These are phyloP conservation scores for Hippoglossus hippoglossus DNA, from an alignment of 2,797 vertebrate genomes.

Conservation along the genomic window DNA sequence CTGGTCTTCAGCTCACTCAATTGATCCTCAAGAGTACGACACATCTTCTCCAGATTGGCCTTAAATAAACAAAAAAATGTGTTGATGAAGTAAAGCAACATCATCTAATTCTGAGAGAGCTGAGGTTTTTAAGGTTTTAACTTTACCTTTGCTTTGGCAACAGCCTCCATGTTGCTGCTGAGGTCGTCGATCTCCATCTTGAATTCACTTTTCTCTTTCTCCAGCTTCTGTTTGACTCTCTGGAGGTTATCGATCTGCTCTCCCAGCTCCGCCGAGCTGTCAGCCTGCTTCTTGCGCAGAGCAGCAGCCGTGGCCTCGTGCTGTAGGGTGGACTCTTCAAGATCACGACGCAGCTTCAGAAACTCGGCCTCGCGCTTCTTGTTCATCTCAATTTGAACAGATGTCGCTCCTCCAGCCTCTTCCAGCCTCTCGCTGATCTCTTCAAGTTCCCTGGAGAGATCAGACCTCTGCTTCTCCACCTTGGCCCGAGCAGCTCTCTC, in stretches of 20 bases:
- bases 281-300: slow-evolving; percentile 88
- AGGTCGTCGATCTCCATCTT: slow-evolving; percentile 91
- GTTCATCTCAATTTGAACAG: slow-evolving; percentile 86
- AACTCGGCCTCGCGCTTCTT: slow-evolving; percentile 90
- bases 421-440: slow-evolving; percentile 90
- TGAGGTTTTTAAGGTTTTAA: background rate
- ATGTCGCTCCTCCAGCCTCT: slow-evolving; percentile 86
- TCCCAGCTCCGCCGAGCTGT: slow-evolving; percentile 86
- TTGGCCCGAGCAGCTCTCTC: slow-evolving; percentile 82
- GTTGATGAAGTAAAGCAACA: background rate
- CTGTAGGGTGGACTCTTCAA: slow-evolving; percentile 89
- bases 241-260: slow-evolving; percentile 91
- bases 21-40: slow-evolving; percentile 83
- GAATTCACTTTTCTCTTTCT: slow-evolving; percentile 90
- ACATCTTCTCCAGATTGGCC: slow-evolving; percentile 87
- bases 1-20: slow-evolving; percentile 82
- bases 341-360: slow-evolving; percentile 86
- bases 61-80: slow-evolving; percentile 37
- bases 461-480: slow-evolving; percentile 85
- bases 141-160: slow-evolving; percentile 88
- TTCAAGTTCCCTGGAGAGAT: slow-evolving; percentile 88
- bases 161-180: slow-evolving; percentile 83
- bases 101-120: no score
- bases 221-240: slow-evolving; percentile 90
- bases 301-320: slow-evolving; percentile 85